Evolutionary conservation across 2,888 invertebrate species (phyloP).

Genomic region (Enchytraeus crypticus): DNA sequence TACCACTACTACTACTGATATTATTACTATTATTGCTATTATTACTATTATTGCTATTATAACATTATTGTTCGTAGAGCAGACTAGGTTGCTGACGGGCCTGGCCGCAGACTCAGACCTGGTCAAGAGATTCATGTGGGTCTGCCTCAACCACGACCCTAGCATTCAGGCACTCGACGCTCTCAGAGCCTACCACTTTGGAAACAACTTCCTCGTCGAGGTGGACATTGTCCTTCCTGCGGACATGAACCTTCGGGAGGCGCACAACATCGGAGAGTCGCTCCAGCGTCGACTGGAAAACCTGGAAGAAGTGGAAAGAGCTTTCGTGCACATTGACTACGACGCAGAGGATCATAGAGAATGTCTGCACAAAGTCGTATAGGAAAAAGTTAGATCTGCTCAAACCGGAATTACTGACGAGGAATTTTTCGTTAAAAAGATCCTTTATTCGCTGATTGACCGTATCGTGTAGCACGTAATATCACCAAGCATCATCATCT

Average conservation of each 20-base stretch:
- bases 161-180: conserved; percentile 49
- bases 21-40: conserved; percentile 4
- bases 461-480: no score
- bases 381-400: no score
- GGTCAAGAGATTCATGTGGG: conserved; percentile 46
- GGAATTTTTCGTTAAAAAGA: no score
- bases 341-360: conserved; percentile 49
- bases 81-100: conserved; percentile 44
- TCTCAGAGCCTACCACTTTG: conserved; percentile 52
- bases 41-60: not conserved
- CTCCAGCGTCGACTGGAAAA: conserved; percentile 51
- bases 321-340: conserved; percentile 53
- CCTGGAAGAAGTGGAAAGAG: conserved; percentile 50
- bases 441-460: no score
- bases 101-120: conserved; percentile 43
- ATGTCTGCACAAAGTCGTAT: conserved; percentile 50
- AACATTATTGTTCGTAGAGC: conserved; percentile 32
- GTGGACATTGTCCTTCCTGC: conserved; percentile 43
- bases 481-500: no score
- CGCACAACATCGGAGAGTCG: conserved; percentile 52
- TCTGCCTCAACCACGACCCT: conserved; percentile 42
- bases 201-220: conserved; percentile 50
- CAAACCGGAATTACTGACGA: no score
- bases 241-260: conserved; percentile 47
- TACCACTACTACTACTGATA: no score